Conservation (phyloP, 2,888 invertebrate species). For the Aspidapion aeneum region DNA sequence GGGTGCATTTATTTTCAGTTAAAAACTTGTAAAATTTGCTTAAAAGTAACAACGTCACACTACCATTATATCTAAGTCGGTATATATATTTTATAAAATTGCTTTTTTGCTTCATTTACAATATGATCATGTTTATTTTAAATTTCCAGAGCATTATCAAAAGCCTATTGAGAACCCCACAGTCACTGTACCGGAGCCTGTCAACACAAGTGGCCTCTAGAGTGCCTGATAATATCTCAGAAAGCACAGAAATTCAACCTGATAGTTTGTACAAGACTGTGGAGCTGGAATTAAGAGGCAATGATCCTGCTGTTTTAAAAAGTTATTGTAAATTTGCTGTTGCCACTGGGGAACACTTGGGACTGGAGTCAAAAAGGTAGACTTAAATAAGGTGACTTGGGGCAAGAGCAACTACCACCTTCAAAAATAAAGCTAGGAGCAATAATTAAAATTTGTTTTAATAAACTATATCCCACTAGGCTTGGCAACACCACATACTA, state of each 20-base stretch:
- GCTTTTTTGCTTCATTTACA: too few relatives aligned
- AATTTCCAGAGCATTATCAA: background rate
- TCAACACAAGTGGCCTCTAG: background rate
- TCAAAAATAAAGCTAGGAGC: too few relatives aligned
- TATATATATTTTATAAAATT: too few relatives aligned
- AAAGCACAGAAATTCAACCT: slow-evolving; percentile 36
- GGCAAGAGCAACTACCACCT: too few relatives aligned
- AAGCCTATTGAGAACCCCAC: background rate
- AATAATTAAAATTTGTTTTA: too few relatives aligned
- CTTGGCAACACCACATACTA: too few relatives aligned
- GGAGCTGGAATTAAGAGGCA: slow-evolving; percentile 81
- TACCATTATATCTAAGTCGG: too few relatives aligned
- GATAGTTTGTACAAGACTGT: slow-evolving; percentile 81
- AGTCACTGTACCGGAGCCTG: background rate
- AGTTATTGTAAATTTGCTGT: slow-evolving; percentile 86
- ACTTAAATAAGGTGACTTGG: slow-evolving; percentile 38
- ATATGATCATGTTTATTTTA: too few relatives aligned
- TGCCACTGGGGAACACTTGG: slow-evolving; percentile 77
- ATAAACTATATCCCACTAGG: too few relatives aligned
- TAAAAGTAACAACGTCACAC: too few relatives aligned
- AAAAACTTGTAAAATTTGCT: too few relatives aligned
- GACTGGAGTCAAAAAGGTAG: slow-evolving; percentile 71
- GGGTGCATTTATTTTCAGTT: too few relatives aligned
- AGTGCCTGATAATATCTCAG: background rate
- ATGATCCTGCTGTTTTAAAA: slow-evolving; percentile 82